Conservation (phyloP, 1,140 invertebrate genomes). For the Drosophila subobscura region DNA sequence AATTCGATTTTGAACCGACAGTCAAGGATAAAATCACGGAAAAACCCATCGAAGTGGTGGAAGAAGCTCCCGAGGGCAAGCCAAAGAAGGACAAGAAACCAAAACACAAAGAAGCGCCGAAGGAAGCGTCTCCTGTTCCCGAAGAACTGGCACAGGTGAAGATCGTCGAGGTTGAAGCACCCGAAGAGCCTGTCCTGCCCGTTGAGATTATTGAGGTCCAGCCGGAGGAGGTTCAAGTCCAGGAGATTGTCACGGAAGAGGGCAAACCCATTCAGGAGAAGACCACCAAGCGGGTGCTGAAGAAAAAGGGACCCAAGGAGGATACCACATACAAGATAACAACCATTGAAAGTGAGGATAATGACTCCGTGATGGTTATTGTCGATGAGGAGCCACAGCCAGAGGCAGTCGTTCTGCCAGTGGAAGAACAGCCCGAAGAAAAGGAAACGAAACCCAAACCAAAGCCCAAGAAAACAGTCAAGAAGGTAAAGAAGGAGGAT, state of each 20-base stretch:
- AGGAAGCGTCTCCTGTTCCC: slow-evolving; percentile 18
- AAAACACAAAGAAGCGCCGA: slow-evolving; percentile 33
- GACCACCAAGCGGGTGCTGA: slow-evolving; percentile 81
- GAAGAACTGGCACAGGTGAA: slow-evolving; percentile 50
- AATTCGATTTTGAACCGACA: slow-evolving; percentile 70
- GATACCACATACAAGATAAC: slow-evolving; percentile 83
- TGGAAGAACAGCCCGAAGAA: slow-evolving; percentile 56
- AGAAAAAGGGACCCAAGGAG: slow-evolving; percentile 82
- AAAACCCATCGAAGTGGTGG: slow-evolving; percentile 14
- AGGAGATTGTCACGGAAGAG: slow-evolving; percentile 63
- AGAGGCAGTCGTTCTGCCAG: slow-evolving; percentile 10
- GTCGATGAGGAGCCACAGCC: slow-evolving; percentile 62
- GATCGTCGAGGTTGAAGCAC: slow-evolving; percentile 56
- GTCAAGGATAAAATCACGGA: slow-evolving; percentile 70
- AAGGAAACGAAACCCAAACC: slow-evolving; percentile 55
- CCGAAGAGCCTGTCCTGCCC: slow-evolving; percentile 17
- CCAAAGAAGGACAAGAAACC: slow-evolving; percentile 58
- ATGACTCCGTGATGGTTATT: slow-evolving; percentile 72
- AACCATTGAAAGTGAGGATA: slow-evolving; percentile 81
- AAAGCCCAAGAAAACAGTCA: slow-evolving; percentile 75
- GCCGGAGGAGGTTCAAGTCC: slow-evolving; percentile 62
- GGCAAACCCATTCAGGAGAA: slow-evolving; percentile 75
- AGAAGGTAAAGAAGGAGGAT: slow-evolving; percentile 70
- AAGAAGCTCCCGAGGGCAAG: slow-evolving; percentile 46
- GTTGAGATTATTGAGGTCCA: slow-evolving; percentile 69